Conservation (phyloP, 2,113 vertebrate genomes). For the Ciconia boyciana region DNA sequence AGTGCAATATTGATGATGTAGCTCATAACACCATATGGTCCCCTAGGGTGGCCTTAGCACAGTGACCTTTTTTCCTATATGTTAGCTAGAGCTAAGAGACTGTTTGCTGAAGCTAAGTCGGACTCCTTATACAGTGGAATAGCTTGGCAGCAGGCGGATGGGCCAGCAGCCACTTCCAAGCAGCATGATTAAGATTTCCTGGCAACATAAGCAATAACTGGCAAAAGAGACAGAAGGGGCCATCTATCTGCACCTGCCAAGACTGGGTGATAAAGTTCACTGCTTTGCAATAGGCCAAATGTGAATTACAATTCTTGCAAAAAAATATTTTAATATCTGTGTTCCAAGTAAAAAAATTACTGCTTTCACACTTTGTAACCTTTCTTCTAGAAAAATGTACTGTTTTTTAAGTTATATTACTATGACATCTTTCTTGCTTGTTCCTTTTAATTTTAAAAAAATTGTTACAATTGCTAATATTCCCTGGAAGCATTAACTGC, state of each 20-base stretch:
- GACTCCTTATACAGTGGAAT: neutral
- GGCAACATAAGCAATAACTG: slow-evolving; percentile 53
- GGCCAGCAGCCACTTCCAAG: slow-evolving; percentile 34
- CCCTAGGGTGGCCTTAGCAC: neutral
- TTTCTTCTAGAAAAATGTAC: neutral
- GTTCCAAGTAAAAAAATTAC: neutral
- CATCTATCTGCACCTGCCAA: slow-evolving; percentile 31
- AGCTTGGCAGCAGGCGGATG: slow-evolving; percentile 30
- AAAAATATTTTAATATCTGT: neutral
- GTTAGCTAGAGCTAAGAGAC: neutral
- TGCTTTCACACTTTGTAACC: neutral
- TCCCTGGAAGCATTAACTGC: neutral
- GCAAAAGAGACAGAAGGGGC: slow-evolving; percentile 60
- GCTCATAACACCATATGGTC: neutral
- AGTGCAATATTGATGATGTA: neutral
- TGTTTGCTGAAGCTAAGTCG: neutral
- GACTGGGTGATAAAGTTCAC: slow-evolving; percentile 35
- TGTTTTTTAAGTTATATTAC: neutral
- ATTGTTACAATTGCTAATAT: neutral
- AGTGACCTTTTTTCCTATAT: neutral
- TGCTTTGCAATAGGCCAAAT: neutral
- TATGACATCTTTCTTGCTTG: neutral
- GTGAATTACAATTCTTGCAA: neutral
- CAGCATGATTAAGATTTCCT: slow-evolving; percentile 65
- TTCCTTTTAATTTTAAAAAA: neutral